These are phyloP conservation scores for Drosophila ochracea DNA, from an alignment of 2,888 invertebrate genomes.

Conservation along the genomic window DNA sequence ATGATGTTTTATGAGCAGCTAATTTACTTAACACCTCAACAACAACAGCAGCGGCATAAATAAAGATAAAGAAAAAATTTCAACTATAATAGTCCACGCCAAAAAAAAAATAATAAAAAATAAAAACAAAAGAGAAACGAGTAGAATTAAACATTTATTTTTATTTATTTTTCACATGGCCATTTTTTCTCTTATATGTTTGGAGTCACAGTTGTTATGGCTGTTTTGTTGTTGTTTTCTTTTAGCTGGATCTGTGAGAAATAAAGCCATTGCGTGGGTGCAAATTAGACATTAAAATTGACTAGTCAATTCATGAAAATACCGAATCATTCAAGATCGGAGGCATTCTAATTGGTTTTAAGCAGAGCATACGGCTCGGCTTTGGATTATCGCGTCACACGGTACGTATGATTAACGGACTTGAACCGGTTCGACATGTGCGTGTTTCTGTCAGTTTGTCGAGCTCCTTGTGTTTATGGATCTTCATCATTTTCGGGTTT, in stretches of 20 bases:
- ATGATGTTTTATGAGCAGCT: slow-evolving; percentile 81
- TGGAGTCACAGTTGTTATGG: slow-evolving; percentile 38
- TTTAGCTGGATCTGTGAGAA: slow-evolving; percentile 28
- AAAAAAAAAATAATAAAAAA: slow-evolving; percentile 37
- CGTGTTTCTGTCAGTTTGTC: slow-evolving; percentile 25
- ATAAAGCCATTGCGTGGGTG: slow-evolving; percentile 64
- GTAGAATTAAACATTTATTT: slow-evolving; percentile 56
- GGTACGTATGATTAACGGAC: slow-evolving; percentile 67
- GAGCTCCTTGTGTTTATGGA: slow-evolving; percentile 25
- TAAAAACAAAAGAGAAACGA: slow-evolving; percentile 33
- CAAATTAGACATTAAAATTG: slow-evolving; percentile 63
- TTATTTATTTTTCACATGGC: slow-evolving; percentile 76
- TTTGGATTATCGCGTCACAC: slow-evolving; percentile 39
- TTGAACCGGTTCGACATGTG: slow-evolving; percentile 15
- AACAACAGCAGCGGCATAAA: slow-evolving; percentile 54
- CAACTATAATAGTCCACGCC: slow-evolving; percentile 66
- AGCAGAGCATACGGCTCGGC: slow-evolving; percentile 47
- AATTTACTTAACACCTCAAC: slow-evolving; percentile 80
- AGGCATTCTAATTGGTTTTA: slow-evolving; percentile 75
- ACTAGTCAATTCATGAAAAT: slow-evolving; percentile 79
- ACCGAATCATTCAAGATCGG: slow-evolving; percentile 73
- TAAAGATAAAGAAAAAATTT: slow-evolving; percentile 48
- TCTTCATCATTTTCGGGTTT: slow-evolving; percentile 19
- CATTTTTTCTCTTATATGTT: slow-evolving; percentile 53
- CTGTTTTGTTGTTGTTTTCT: background rate